Percentiles rank a stretch among this genome's conserved stretches.
Evolutionary conservation across 2,113 vertebrate species (phyloP).

Genomic region (Misgurnus anguillicaudatus): DNA sequence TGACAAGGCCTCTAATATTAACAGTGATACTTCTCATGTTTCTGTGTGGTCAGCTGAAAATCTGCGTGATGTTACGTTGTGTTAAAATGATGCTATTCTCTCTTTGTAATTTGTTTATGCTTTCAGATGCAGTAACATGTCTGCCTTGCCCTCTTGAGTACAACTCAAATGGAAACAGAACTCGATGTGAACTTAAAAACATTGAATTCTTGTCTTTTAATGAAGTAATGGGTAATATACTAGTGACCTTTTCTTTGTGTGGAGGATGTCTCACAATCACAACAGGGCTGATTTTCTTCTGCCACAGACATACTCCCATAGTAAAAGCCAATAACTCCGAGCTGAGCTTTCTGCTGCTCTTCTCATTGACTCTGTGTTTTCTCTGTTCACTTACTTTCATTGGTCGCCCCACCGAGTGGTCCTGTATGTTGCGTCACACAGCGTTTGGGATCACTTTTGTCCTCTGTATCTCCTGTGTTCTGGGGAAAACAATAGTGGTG

Average conservation of each 20-base stretch:
- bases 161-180: conserved; percentile 73
- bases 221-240: conserved; percentile 73
- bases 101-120: conserved; percentile 68
- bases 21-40: conserved; percentile 61
- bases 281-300: conserved; percentile 72
- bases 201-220: conserved; percentile 74
- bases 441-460: conserved; percentile 74
- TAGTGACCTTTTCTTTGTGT: conserved; percentile 71
- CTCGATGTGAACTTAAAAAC: conserved; percentile 71
- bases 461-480: conserved; percentile 71
- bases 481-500: conserved; percentile 72
- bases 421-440: conserved; percentile 75
- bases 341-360: conserved; percentile 75
- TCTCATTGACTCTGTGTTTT: conserved; percentile 74
- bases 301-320: conserved; percentile 72
- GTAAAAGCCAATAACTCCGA: conserved; percentile 78
- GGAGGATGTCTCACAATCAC: conserved; percentile 71
- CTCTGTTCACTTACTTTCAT: conserved; percentile 75
- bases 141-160: conserved; percentile 72
- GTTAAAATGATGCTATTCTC: conserved; percentile 61
- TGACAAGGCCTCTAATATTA: conserved; percentile 60
- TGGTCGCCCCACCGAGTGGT: conserved; percentile 72
- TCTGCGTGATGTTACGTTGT: conserved; percentile 55
- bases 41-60: conserved; percentile 61
- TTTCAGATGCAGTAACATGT: conserved; percentile 80